Evolutionary conservation across 2,797 vertebrate species (phyloP).

Genomic region (Tamandua tetradactyla): DNA sequence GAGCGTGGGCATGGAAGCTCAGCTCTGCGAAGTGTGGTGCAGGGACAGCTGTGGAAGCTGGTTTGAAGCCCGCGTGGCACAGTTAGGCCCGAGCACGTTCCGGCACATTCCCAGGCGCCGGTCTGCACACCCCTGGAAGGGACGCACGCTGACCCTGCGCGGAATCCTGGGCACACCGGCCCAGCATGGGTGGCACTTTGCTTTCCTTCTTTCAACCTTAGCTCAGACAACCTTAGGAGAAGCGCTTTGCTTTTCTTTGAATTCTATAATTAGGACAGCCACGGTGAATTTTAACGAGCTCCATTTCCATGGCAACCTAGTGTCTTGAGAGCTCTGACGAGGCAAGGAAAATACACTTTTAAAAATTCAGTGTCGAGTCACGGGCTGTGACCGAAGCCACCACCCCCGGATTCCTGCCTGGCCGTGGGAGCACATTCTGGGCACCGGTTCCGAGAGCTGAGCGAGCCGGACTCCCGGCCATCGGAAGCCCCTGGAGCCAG

Average conservation of each 20-base stretch:
- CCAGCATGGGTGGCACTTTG: background rate
- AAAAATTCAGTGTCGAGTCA: background rate
- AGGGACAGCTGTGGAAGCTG: no score
- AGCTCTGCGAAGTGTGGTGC: no score
- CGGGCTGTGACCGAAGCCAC: background rate
- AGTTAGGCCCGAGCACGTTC: no score
- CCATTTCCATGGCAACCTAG: conserved; percentile 79
- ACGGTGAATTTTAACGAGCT: conserved; percentile 66
- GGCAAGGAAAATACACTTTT: conserved; percentile 40
- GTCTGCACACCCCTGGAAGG: background rate
- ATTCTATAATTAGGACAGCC: conserved; percentile 78
- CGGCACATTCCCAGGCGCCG: background rate
- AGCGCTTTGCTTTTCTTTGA: conserved; percentile 8
- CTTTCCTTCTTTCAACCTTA: background rate
- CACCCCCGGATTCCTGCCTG: no score
- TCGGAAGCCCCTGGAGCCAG: no score
- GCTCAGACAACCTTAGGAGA: background rate
- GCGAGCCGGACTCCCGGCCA: no score
- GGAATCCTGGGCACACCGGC: no score
- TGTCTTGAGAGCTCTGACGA: conserved; percentile 55
- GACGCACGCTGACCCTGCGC: background rate
- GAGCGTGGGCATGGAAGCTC: no score
- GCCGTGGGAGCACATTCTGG: no score
- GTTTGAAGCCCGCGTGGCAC: no score
- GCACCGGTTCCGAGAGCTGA: no score